Conservation (phyloP, 2,888 invertebrate species). For the Nymphalis polychloros region DNA sequence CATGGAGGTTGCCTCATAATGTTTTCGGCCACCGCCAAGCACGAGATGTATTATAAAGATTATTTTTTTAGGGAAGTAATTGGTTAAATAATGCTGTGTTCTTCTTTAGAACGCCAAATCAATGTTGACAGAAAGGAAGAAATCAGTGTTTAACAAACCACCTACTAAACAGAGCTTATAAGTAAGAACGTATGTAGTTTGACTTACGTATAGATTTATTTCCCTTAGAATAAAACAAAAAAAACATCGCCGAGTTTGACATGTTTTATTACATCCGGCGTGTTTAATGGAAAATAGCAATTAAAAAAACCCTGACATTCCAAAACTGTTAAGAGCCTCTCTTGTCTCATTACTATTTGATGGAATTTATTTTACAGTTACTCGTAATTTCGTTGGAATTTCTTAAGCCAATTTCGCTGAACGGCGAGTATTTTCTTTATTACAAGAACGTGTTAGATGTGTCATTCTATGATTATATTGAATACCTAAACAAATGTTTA, state of each 20-base stretch:
- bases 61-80: background rate
- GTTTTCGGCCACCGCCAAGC: background rate
- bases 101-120: too few relatives aligned
- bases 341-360: slow-evolving; percentile 9
- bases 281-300: slow-evolving; percentile 4
- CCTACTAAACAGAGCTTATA: too few relatives aligned
- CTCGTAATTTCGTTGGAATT: background rate
- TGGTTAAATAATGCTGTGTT: too few relatives aligned
- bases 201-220: background rate
- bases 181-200: too few relatives aligned
- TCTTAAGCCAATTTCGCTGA: background rate
- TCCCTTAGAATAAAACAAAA: background rate
- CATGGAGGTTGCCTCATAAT: background rate
- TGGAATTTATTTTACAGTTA: background rate
- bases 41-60: too few relatives aligned
- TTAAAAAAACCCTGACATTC: slow-evolving; percentile 1
- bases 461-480: too few relatives aligned
- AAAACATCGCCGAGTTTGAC: background rate
- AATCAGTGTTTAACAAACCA: too few relatives aligned
- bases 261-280: slow-evolving; percentile 1
- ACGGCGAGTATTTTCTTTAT: too few relatives aligned
- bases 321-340: background rate
- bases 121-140: too few relatives aligned
- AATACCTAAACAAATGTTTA: too few relatives aligned
- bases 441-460: too few relatives aligned